Conservation (phyloP, 2,797 vertebrate genomes). For the Clarias pachynema region DNA sequence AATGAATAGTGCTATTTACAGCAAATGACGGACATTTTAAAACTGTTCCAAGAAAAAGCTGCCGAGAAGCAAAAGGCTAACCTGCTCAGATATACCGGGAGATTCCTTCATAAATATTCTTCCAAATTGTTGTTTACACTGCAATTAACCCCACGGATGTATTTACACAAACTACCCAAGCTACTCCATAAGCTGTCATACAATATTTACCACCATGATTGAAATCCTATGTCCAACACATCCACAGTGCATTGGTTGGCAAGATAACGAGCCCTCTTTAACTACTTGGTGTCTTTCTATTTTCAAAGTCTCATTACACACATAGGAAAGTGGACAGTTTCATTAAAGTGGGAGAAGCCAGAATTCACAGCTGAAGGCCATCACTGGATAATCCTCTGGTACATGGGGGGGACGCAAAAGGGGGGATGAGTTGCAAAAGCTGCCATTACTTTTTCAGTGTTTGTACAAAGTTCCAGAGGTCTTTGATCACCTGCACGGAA, state of each 20-base stretch:
- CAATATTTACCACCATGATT: constrained; percentile 10
- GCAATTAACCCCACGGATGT: constrained; percentile 3
- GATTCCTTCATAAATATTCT: constrained; percentile 24
- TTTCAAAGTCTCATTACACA: constrained; percentile 32
- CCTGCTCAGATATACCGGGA: not conserved
- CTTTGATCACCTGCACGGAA: constrained; percentile 77
- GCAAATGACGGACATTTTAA: constrained; percentile 32
- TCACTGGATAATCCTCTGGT: constrained; percentile 55
- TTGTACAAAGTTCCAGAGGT: constrained; percentile 80
- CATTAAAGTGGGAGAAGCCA: constrained; percentile 39
- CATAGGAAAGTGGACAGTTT: constrained; percentile 38
- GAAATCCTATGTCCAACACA: constrained; percentile 6
- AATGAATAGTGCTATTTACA: constrained; percentile 57
- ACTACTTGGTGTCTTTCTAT: constrained; percentile 39
- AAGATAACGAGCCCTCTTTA: constrained; percentile 37
- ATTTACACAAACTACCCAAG: constrained; percentile 9
- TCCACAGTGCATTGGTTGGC: constrained; percentile 9
- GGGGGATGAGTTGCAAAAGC: constrained; percentile 27
- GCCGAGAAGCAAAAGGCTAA: constrained; percentile 26
- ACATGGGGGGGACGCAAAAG: constrained; percentile 29
- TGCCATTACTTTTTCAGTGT: constrained; percentile 67
- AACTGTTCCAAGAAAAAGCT: constrained; percentile 21
- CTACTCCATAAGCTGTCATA: constrained; percentile 35
- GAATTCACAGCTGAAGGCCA: constrained; percentile 51
- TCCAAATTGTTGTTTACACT: constrained; percentile 16